Evolutionary conservation across 2,888 invertebrate genomes (phyloP), one percentile per base, ranked within the genome.

Genomic region (Torymus auratus): DNA sequence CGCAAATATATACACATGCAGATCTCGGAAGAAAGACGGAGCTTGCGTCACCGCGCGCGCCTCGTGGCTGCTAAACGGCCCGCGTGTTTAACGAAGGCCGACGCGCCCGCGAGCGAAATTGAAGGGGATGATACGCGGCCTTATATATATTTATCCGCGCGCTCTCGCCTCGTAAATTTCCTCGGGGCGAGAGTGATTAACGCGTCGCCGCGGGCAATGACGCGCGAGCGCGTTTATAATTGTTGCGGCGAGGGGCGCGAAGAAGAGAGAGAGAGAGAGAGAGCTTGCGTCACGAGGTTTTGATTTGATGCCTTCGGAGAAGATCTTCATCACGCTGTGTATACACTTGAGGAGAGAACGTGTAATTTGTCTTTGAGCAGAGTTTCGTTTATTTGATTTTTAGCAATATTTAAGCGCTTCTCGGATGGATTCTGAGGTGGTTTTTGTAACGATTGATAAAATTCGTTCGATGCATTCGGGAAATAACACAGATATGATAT

Each of bases 11-110:
- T 41, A 41, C 28, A 41, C 7, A 41, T 41, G 7, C 1, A 10
- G 1, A 7, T 41, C 41, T 41, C 7, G 67, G 13, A 20, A 55
- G 12, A 23, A 52, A 58, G 60, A 15, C 14, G 7, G 1, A 72
- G 55, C 41, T 41, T 41, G 74, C 72, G 62, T 61, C 74, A 67
- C 58, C 17, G 61, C 2, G 10, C 70, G 13, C 52, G 17, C 50
- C 62, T 2, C 12, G 68, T 65, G 41, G 41, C 58, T 50, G 60
- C 52, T 72, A 77, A 76, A 72, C 61, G 68, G 55, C 10, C 56
- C 65, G 53, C 53, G 50, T 73, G 73, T 77, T 81, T 20, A 73
- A 77, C 41, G 70, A 73, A 76, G 58, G n/a, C 53, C 28, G 52
- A 67, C 50, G 50, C 56, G 61, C 14, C 41, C 41, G 12, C 41